Evolutionary conservation across 1,140 invertebrate species (phyloP), one percentile per base, ranked within the genome.

Genomic region (Trichomalopsis sarcophagae): DNA sequence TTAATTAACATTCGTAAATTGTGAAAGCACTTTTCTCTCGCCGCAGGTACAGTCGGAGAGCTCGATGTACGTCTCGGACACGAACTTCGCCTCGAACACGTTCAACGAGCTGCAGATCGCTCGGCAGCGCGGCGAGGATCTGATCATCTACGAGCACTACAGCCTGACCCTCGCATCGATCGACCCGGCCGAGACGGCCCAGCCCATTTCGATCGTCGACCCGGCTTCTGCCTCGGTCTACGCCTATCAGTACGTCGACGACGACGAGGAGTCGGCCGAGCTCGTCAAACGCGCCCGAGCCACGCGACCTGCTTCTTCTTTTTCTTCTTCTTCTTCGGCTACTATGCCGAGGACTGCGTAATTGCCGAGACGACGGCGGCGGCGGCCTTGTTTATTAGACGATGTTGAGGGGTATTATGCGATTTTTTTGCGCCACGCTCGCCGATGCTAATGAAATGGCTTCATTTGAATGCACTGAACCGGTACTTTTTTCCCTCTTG

Each of bases 201-300:
- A 74, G 33, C 85, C 77, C 2, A 23, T 69, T 17, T 69, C 76
- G 4, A 81, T 86, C 69, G 76, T 84, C 62, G 85, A 86, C 30
- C 85, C 85, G 2, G 82, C 82, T 27, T 84, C 81, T 11, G 85
- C 85, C 5, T 81, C 76, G 11, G 77, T 86, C n/a, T 86, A 86
- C 69, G 85, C 85, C 44, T 81, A 84, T 47, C 85, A 86, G 78
- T 86, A 86, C 73, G 76, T 86, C 76, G 85, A 86, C 71, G 85
- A 86, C 82, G 81, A 86, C 33, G 84, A 86, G n/a, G 79, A 81
- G n/a, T 81, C 73, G 21, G 78, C 21, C n/a, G 69, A 82, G 21
- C 23, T 75, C 17, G 14, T 33, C 13, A 81, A 81, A 66, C 36
- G 71, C 36, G 27, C 27, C 21, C 47, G 30, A 3, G 73, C 81